These are phyloP conservation scores for Eudyptes chrysolophus DNA, from an alignment of 2,113 vertebrate species.

Conservation along the genomic window DNA sequence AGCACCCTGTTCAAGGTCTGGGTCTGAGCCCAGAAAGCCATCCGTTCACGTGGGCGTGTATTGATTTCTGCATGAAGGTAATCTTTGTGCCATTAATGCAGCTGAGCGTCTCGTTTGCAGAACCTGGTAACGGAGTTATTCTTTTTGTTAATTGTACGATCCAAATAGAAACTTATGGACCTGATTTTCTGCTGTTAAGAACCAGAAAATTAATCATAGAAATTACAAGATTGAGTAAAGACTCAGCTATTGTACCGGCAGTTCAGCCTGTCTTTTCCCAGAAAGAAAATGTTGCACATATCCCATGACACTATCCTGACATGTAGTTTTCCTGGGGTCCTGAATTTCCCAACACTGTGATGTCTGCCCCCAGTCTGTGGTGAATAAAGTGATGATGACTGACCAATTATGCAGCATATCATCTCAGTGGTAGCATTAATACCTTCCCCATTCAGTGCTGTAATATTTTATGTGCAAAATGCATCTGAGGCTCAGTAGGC, in stretches of 20 bases:
- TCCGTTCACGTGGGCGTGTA: accelerated
- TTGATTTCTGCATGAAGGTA: not conserved
- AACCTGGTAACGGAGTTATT: not conserved
- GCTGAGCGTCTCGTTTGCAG: not conserved
- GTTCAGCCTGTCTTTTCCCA: not conserved
- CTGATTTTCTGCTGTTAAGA: not conserved
- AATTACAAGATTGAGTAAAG: not conserved
- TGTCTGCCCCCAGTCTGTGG: not conserved
- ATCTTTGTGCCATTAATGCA: not conserved
- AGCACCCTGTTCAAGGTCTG: not conserved
- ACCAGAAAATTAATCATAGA: not conserved
- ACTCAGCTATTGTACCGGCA: not conserved
- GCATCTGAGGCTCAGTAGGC: not conserved
- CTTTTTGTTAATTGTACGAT: not conserved
- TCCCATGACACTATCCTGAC: not conserved
- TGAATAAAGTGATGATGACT: not conserved
- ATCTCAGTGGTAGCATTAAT: not conserved
- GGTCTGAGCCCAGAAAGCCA: not conserved
- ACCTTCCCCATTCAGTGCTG: accelerated
- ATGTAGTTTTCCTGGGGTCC: not conserved
- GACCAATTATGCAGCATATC: not conserved
- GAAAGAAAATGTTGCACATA: not conserved
- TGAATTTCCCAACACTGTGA: not conserved
- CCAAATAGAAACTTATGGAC: not conserved
- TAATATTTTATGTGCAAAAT: not conserved